These are phyloP conservation scores for Anguilla rostrata DNA, from an alignment of 2,113 vertebrate genomes.

Conservation along the genomic window DNA sequence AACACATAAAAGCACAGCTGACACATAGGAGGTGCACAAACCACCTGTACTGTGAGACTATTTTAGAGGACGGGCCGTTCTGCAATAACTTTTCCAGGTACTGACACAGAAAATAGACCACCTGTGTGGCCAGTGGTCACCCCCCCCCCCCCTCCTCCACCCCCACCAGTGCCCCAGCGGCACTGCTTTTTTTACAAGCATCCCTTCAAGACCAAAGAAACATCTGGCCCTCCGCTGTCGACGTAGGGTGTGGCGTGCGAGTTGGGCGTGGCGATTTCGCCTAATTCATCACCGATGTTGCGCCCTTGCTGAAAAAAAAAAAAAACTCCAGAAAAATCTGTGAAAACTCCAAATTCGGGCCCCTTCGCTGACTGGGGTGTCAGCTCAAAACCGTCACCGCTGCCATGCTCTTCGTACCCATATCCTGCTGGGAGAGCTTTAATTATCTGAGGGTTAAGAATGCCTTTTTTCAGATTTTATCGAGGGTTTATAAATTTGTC, in stretches of 20 bases:
- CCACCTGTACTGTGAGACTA: constrained; percentile 5
- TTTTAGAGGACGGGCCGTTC: constrained; percentile 9
- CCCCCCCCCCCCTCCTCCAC: too few species aligned
- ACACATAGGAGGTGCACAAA: background rate
- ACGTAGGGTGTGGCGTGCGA: background rate
- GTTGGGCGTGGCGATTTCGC: background rate
- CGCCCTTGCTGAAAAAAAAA: background rate
- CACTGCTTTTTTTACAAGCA: background rate
- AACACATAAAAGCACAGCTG: constrained; percentile 6
- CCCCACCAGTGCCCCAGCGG: background rate
- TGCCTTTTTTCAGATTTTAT: background rate
- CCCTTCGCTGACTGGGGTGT: background rate
- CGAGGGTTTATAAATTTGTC: background rate
- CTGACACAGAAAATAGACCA: constrained; percentile 19
- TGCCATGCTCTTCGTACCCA: background rate
- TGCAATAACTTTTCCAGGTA: constrained; percentile 25
- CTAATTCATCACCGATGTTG: background rate
- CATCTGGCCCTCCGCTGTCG: background rate
- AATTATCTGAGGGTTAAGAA: background rate
- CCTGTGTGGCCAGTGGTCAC: constrained; percentile 21
- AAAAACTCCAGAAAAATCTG: background rate
- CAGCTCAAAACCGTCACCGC: background rate
- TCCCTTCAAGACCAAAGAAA: constrained; percentile 32
- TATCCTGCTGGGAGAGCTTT: constrained; percentile 4
- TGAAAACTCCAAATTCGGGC: background rate